Evolutionary conservation across 2,113 vertebrate genomes (phyloP), one percentile per base, ranked within the genome.

Genomic region (Prolemur simus): DNA sequence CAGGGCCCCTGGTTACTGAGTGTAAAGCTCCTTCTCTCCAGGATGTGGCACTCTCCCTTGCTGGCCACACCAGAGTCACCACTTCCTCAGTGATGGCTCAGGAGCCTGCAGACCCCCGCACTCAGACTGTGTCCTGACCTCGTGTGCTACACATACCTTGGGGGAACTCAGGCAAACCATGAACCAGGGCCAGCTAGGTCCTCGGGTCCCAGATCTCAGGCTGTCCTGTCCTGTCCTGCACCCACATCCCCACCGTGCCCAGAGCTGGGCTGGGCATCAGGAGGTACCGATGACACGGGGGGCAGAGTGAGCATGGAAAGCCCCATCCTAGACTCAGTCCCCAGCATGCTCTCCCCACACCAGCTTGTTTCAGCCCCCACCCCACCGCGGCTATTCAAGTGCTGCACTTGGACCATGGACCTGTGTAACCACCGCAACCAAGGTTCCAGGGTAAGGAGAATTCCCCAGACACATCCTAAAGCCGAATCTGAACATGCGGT

Each of bases 61-160:
- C 58, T 56, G 64, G 20, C 58, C 89, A 82, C 4, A 21, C 17
- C 4, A 84, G 32, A 18, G 17, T 42, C 47, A 69, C 29, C 3
- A 56, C 54, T 8, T 56, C 9, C 18, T 74, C 10, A 2, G 45
- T 56, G 54, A 7, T 56, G 54, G 54, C 73, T 84, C 47, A 49
- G 42, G 45, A 29, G 32, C 54, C 71, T 84, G 14, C 34, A 63
- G 52, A 54, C 3, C 18, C 23, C 21, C 13, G 54, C 32, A 20
- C 21, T 25, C 25, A 69, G 45, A 52, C 14, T 45, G 34, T 49
- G 14, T 27, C 42, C n/a, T n/a, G 71, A 68, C 27, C 47, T 47
- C 0, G 0, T 27, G 37, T 37, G 7, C 14, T 58, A 14, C n/a
- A 29, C 7, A 27, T 20, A 29, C 4, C 34, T 49, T 68, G 17